Conservation (phyloP, 1,140 invertebrate species). For the Drosophila athabasca region DNA sequence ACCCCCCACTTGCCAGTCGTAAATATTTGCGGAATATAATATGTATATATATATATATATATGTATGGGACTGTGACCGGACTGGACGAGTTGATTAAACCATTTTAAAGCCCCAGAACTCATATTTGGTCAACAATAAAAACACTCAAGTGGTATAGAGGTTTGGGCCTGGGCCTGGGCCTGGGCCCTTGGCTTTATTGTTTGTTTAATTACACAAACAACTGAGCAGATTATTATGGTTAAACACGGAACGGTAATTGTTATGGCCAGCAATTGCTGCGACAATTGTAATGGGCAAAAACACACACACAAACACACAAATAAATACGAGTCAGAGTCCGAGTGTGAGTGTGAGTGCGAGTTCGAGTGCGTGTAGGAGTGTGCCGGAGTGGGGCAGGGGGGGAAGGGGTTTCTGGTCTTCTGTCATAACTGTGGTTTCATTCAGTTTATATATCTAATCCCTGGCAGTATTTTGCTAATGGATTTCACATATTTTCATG, state of each 20-base stretch:
- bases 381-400: too few species aligned
- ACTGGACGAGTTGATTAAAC: slow-evolving; percentile 62
- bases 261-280: slow-evolving; percentile 73
- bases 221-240: slow-evolving; percentile 79
- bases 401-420: not conserved
- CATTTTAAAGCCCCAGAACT: slow-evolving; percentile 71
- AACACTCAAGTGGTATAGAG: slow-evolving; percentile 52
- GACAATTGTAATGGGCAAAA: slow-evolving; percentile 59
- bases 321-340: slow-evolving; percentile 1
- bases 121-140: slow-evolving; percentile 58
- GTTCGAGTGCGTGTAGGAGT: not conserved
- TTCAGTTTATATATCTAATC: slow-evolving; percentile 20
- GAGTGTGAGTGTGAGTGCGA: not conserved
- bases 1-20: slow-evolving; percentile 1
- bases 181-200: slow-evolving; percentile 55
- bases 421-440: slow-evolving; percentile 6
- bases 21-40: slow-evolving; percentile 50
- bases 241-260: slow-evolving; percentile 80
- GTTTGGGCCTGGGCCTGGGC: slow-evolving; percentile 1
- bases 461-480: slow-evolving; percentile 33
- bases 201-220: slow-evolving; percentile 80
- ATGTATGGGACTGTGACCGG: not conserved
- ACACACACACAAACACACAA: not conserved
- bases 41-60: slow-evolving; percentile 1
- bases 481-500: slow-evolving; percentile 18